phyloP scores from a whole-genome alignment of 2,888 invertebrate species.

The Caenorhabditis sinica region DNA sequence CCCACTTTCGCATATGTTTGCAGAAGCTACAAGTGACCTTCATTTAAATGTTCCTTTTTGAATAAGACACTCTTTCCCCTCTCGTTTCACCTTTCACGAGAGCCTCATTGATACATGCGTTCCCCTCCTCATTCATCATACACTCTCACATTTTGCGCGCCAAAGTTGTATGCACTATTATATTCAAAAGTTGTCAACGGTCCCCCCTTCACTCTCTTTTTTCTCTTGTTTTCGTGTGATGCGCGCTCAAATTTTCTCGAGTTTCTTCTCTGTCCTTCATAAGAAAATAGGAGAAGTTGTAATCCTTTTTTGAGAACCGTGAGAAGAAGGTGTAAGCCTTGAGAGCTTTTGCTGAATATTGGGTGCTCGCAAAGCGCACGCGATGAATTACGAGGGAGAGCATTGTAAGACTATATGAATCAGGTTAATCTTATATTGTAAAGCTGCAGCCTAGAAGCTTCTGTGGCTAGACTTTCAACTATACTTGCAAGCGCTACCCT shows the following conservation, averaged over 20 bases:
- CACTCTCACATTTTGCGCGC: conserved; percentile 18
- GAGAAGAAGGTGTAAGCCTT: conserved; percentile 20
- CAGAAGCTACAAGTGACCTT: conserved; percentile 33
- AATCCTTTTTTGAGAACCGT: conserved; percentile 45
- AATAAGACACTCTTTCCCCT: conserved; percentile 25
- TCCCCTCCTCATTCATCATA: conserved; percentile 15
- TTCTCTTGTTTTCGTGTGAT: neutral
- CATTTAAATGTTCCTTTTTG: conserved; percentile 37
- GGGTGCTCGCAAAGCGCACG: neutral
- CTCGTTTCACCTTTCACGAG: conserved; percentile 37
- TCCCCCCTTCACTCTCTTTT: conserved; percentile 11
- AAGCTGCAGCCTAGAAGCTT: neutral
- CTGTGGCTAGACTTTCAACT: neutral
- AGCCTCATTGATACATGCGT: conserved; percentile 36
- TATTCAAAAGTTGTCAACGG: conserved; percentile 7
- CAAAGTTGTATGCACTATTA: conserved; percentile 24
- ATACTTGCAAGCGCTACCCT: too few relatives aligned
- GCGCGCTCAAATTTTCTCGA: neutral
- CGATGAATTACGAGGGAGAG: neutral
- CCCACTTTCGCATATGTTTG: conserved; percentile 45
- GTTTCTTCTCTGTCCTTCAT: neutral
- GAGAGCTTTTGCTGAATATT: neutral
- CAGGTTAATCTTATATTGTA: neutral
- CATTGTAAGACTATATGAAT: neutral
- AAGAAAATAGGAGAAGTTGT: neutral